Evolutionary conservation across 2,113 vertebrate species (phyloP), one percentile per base, ranked within the genome.

Genomic region (Pangasianodon hypophthalmus): DNA sequence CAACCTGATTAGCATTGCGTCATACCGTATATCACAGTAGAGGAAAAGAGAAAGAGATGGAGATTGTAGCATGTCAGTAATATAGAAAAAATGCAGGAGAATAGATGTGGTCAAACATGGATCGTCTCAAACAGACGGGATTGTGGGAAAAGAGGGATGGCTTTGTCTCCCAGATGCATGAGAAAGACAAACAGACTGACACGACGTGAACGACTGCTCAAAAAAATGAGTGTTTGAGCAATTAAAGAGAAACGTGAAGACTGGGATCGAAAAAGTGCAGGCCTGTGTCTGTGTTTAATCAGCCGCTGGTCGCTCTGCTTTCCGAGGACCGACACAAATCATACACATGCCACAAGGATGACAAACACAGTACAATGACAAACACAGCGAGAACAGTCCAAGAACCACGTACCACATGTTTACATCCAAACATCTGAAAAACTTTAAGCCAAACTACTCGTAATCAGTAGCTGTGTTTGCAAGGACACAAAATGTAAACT

Each of bases 161-260:
- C 86, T 32, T 46, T 19, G 83, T 84, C 83, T 60, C 83, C 71
- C 71, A 86, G 56, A 84, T 26, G 91, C 92, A 88, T 94, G 93
- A 92, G 93, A 94, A 94, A 94, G 89, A 88, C 92, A 95, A 95
- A 95, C 90, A 93, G 85, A 91, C 54, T 41, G 54, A 80, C 56
- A 84, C 29, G 60, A 71, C 7, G 50, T 80, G 83, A 85, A 50
- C 44, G 29, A n/a, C 44, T 50, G 87, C 56, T 80, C 5, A 46
- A 56, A 10, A 46, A 86, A 89, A 54, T 0, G 37, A 75, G 44
- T 6, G 58, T 75, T 50, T 26, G 5, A 67, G 64, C 84, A 90
- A 88, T 88, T 87, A 88, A 71, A 84, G 50, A 69, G 60, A 85
- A 80, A 32, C 41, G 60, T 32, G 6, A n/a, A 85, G 52, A 80